Percentiles rank a stretch among this genome's conserved stretches.
Conservation (phyloP, 2,888 invertebrate genomes). For the Dyspetes luteomarginatus region DNA sequence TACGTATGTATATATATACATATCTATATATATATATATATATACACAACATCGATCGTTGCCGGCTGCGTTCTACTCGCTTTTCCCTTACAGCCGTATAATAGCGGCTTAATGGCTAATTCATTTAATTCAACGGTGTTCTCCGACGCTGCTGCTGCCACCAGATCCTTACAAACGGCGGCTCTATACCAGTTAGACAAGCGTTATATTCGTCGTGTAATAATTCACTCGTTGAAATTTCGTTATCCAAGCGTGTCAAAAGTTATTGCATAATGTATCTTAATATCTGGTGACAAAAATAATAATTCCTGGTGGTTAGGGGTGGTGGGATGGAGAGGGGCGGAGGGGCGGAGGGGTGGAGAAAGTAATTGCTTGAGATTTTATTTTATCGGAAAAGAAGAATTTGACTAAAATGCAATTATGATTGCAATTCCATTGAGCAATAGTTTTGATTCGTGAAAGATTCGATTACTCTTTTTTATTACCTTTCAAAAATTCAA, state of each 20-base stretch:
- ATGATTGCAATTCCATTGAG: too few relatives aligned
- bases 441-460: too few relatives aligned
- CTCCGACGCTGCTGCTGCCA: constrained; percentile 32
- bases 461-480: too few relatives aligned
- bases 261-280: constrained; percentile 13
- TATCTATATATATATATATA: constrained; percentile 18
- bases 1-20: constrained; percentile 32
- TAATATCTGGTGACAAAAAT: neutral
- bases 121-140: constrained; percentile 73
- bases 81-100: constrained; percentile 75
- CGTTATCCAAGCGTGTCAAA: constrained; percentile 47
- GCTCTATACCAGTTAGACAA: constrained; percentile 27
- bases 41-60: constrained; percentile 74
- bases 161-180: constrained; percentile 14
- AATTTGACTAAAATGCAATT: too few relatives aligned
- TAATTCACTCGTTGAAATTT: constrained; percentile 63
- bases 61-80: constrained; percentile 77
- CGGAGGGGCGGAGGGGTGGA: too few relatives aligned
- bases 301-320: neutral
- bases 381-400: too few relatives aligned
- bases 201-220: constrained; percentile 44
- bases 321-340: too few relatives aligned
- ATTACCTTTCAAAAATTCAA: too few relatives aligned
- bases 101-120: constrained; percentile 76
- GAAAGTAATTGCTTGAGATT: too few relatives aligned